Evolutionary conservation across 2,888 invertebrate genomes (phyloP), one percentile per base, ranked within the genome.

Genomic region (Athalia rosae): DNA sequence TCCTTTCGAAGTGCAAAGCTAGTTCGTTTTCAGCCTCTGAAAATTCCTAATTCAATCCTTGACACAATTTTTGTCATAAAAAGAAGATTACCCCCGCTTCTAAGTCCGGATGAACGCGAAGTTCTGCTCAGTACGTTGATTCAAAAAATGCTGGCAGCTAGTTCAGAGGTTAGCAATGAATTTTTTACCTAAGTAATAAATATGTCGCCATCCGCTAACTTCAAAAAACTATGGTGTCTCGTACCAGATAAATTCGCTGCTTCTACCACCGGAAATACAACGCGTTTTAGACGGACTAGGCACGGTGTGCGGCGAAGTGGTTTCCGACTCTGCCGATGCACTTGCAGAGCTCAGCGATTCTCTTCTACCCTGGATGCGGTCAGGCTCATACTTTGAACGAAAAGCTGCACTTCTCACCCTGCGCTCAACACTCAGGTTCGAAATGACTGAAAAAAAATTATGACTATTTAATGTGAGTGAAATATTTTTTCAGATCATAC

Each of bases 291-390:
- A 83, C 8, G 84, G 83, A 66, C 79, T 88, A 41, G 84, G 85
- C 4, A 82, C 80, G 3, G 83, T 87, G 4, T 86, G 87, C 77
- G 84, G 86, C 56, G 87, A 87, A 81, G 81, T 85, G 28, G 84
- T 89, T 11, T 80, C 81, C 0, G 85, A 88, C 79, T 88, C 87
- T 5, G 84, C 88, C 0, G 86, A 88, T 56, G 86, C 83, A 7
- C 77, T 88, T 0, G 87, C 88, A 9, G 84, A 86, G 13, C 80
- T 88, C 11, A 83, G 88, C 11, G 88, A 88, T 5, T 87, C 87
- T 79, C 81, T 88, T 7, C 76, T 86, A 59, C 87, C 89, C 0
- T 88, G 89, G 88, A 87, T 89, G 87, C 87, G 88, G 76, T 87
- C 88, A 0, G 87, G 85, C 62, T 85, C 84, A 3, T 77, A 77